A percentile compares a stretch with the other conserved stretches of the same genome.
Evolutionary conservation across 1,140 invertebrate species (phyloP).

Genomic region (Drosophila mauritiana): DNA sequence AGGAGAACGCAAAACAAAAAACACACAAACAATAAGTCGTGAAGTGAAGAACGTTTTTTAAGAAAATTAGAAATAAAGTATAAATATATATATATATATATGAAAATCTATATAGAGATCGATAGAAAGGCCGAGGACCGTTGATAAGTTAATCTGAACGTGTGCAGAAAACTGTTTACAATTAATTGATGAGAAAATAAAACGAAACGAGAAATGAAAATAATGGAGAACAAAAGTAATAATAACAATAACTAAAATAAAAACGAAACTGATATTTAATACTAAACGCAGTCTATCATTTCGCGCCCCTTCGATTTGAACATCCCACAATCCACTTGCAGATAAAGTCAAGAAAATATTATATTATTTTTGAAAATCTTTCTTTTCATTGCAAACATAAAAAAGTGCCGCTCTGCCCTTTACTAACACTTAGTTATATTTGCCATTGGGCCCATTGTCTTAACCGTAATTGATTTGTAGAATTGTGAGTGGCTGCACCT

Average conservation of each 20-base stretch:
- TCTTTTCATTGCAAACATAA: too few relatives aligned
- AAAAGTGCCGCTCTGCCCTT: too few relatives aligned
- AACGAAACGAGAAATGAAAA: conserved; percentile 41
- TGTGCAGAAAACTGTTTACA: conserved; percentile 72
- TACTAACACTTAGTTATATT: too few relatives aligned
- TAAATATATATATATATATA: conserved; percentile 43
- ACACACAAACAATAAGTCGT: conserved; percentile 61
- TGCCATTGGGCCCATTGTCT: background rate
- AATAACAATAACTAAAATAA: conserved; percentile 73
- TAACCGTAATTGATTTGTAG: conserved; percentile 1
- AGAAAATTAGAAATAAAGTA: conserved; percentile 72
- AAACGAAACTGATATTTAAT: conserved; percentile 80
- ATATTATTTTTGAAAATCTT: background rate
- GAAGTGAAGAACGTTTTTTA: conserved; percentile 73
- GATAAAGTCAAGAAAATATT: background rate
- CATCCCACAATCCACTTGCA: conserved; percentile 3
- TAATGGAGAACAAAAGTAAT: conserved; percentile 60
- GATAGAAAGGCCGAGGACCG: conserved; percentile 62
- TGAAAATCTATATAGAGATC: conserved; percentile 62
- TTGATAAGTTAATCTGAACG: conserved; percentile 60
- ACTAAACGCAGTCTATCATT: conserved; percentile 72
- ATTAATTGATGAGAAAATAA: conserved; percentile 57
- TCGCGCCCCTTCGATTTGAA: conserved; percentile 22
- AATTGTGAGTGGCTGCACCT: background rate
- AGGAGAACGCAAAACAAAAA: conserved; percentile 40